Conservation (phyloP, 1,140 invertebrate species). For the Dolichoris vasculosae region DNA sequence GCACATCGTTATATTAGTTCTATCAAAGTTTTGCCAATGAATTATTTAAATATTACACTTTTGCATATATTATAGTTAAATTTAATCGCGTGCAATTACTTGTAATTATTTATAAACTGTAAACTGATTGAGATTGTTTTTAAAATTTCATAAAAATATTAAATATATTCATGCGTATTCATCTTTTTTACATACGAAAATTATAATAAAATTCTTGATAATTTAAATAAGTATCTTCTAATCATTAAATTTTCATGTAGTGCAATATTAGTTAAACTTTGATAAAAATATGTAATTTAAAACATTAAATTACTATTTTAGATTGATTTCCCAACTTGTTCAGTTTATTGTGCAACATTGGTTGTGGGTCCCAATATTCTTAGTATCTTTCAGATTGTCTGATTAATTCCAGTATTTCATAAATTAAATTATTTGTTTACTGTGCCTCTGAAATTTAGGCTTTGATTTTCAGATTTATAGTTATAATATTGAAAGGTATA, state of each 20-base stretch:
- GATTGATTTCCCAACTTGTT: constrained; percentile 65
- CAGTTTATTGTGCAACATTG: constrained; percentile 71
- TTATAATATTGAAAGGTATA: constrained; percentile 43
- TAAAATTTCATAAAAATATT: background rate
- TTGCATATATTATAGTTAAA: background rate
- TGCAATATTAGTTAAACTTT: constrained; percentile 55
- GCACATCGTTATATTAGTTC: constrained; percentile 17
- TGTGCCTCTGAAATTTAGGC: constrained; percentile 37
- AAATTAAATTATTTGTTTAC: constrained; percentile 27
- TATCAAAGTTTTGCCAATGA: constrained; percentile 48
- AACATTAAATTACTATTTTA: constrained; percentile 62
- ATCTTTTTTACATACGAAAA: background rate
- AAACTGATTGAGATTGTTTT: background rate
- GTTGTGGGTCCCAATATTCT: constrained; percentile 68
- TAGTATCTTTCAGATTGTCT: constrained; percentile 69
- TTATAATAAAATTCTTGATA: background rate
- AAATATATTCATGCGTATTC: background rate
- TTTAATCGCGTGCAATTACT: background rate
- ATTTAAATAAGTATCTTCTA: background rate
- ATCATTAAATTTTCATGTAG: background rate
- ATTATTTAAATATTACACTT: background rate
- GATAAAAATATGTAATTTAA: constrained; percentile 53
- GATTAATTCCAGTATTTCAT: constrained; percentile 63
- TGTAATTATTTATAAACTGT: too few species aligned
- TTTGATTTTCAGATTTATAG: constrained; percentile 48